A percentile compares a stretch with the other conserved stretches of the same genome.
Conservation (phyloP, 2,888 invertebrate species). For the Rhagonycha fulva region DNA sequence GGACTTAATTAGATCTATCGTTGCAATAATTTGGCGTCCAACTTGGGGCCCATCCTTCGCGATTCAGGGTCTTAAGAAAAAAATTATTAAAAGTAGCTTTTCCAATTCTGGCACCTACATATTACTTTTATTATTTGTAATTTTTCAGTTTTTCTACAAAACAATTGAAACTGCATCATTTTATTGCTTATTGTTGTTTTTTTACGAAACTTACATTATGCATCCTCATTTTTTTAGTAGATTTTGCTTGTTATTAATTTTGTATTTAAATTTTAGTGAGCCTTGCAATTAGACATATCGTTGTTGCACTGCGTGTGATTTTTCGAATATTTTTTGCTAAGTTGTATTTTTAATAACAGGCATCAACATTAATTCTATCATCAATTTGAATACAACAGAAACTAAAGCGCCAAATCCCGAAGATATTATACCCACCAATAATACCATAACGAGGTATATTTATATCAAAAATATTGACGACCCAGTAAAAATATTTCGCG, state of each 20-base stretch:
- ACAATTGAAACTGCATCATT: no score
- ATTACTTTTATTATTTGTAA: no score
- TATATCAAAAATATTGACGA: conserved; percentile 53
- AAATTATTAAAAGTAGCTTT: no score
- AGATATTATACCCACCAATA: conserved; percentile 42
- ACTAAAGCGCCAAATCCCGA: conserved; percentile 44
- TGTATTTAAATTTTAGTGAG: conserved; percentile 20
- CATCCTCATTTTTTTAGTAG: conserved; percentile 5
- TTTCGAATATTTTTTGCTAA: conserved; percentile 9
- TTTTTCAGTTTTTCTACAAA: neutral
- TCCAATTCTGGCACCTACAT: no score
- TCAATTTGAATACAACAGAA: conserved; percentile 42
- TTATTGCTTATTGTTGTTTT: no score
- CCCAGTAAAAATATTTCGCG: conserved; percentile 54
- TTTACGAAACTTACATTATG: no score
- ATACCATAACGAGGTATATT: conserved; percentile 47
- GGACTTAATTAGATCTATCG: no score
- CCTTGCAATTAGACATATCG: conserved; percentile 5
- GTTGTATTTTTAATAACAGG: conserved; percentile 39
- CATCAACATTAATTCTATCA: conserved; percentile 40
- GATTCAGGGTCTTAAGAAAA: no score
- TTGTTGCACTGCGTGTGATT: conserved; percentile 16
- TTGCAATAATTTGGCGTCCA: no score
- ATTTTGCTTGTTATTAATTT: conserved; percentile 15
- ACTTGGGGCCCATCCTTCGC: no score